Percentiles rank a stretch among this genome's conserved stretches.
Conservation (phyloP, 2,797 vertebrate genomes). For the Acomys russatus region DNA sequence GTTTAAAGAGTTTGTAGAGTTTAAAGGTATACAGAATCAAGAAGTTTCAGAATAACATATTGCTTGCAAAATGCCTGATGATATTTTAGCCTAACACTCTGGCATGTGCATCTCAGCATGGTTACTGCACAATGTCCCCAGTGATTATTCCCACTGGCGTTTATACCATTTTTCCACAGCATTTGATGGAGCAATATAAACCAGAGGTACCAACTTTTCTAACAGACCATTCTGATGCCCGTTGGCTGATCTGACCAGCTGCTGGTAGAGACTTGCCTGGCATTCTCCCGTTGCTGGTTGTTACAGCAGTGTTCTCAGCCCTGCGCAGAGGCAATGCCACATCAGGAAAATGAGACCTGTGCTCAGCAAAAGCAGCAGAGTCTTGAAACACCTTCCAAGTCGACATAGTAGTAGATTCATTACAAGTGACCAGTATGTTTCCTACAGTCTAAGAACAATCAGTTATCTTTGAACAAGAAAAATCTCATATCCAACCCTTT, state of each 20-base stretch:
- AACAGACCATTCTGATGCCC: background rate
- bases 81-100: background rate
- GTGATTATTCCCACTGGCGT: conserved; percentile 9
- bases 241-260: conserved; percentile 5
- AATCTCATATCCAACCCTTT: background rate
- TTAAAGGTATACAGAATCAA: background rate
- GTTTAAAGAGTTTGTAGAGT: background rate
- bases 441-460: background rate
- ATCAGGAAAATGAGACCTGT: background rate
- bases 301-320: background rate
- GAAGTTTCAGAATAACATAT: conserved; percentile 22
- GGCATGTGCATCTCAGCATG: background rate
- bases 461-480: background rate
- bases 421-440: background rate
- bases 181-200: background rate
- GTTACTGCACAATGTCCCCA: background rate
- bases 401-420: background rate
- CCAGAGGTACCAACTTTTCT: background rate
- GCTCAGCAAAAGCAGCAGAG: background rate
- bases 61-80: conserved; percentile 15
- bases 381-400: background rate
- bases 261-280: background rate
- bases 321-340: background rate
- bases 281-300: background rate
- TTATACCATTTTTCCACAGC: background rate